Base-by-base conservation (phyloP, 2,113 vertebrate genomes). In the Noctilio leporinus region DNA sequence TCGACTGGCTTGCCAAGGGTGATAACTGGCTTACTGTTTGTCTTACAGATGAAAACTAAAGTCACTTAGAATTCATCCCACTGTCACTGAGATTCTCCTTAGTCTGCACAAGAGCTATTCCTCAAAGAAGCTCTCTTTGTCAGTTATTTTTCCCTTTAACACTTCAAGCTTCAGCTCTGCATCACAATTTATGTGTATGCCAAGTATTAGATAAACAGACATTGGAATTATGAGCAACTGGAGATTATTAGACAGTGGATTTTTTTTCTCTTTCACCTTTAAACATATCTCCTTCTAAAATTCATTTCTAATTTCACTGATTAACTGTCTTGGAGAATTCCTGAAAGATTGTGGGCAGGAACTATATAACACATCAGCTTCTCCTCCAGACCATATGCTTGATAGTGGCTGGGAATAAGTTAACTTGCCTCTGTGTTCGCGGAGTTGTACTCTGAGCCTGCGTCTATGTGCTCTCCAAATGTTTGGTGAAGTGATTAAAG, bases 141-240 rank as follows among this genome's bases (percentile, higher is more conserved):
- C 77, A 89, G 96, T 97, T 86, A 64, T 93, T 96, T 97, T 96
- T 95, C 95, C 57, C 88, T 97, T 86, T 93, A 95, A 94, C 89
- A 77, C 72, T 51, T 85, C 69, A 94, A 95, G 77, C 86, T 93
- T 95, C 81, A 96, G 95, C 72, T 93, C 55, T n/a, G 15, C 64
- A 85, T 91, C 96, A 95, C 64, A 75, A 85, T 94, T 86, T 96
- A 97, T 97, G 96, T 97, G 69, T 10, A 9, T 95, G 92, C 59
- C 96, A 97, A 96, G 91, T 96, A 47, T 95, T 95, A 82, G 73
- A 91, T 95, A 97, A 97, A 97, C 51, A 97, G 83, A 97, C 84
- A 90, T 89, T 80, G 96, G 91, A 96, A 94, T 96, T 97, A 91
- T 14, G 86, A 90, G 93, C 82, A 97, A 96, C 49, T 70, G 2